Evolutionary conservation across 1,140 invertebrate genomes (phyloP).

Genomic region (Drosophila orosa): DNA sequence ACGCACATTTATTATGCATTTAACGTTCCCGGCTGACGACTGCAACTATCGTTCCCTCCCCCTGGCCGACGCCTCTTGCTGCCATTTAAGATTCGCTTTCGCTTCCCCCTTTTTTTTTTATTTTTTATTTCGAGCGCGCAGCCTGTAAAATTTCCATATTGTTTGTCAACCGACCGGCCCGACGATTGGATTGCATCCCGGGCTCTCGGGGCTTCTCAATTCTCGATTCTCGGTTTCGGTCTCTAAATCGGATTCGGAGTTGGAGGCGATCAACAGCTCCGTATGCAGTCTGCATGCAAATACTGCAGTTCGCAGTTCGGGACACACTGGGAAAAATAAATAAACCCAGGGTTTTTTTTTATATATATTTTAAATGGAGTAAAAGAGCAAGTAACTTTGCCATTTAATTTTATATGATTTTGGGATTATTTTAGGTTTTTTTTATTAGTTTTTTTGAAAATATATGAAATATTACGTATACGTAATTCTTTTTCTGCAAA

Average conservation of each 20-base stretch:
- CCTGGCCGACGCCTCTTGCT: background rate
- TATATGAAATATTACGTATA: conserved; percentile 16
- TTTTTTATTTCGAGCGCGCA: conserved; percentile 11
- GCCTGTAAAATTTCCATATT: conserved; percentile 72
- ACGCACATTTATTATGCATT: conserved; percentile 81
- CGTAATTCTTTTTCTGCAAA: background rate
- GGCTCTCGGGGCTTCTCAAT: conserved; percentile 47
- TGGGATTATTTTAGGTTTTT: background rate
- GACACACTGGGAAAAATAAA: conserved; percentile 6
- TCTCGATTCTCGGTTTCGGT: conserved; percentile 30
- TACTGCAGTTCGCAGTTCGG: conserved; percentile 24
- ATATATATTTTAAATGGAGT: background rate
- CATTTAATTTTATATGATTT: background rate
- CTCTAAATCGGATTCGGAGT: conserved; percentile 41
- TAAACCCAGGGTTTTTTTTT: background rate
- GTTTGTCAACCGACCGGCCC: conserved; percentile 62
- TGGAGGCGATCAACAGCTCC: conserved; percentile 49
- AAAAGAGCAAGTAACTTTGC: background rate
- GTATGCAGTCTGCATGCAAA: conserved; percentile 81
- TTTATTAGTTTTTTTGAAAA: background rate
- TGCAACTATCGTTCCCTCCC: conserved; percentile 36
- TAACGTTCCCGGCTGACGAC: conserved; percentile 65
- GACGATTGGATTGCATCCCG: conserved; percentile 52
- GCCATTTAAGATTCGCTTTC: conserved; percentile 55
- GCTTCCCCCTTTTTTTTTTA: conserved; percentile 52